Conservation (phyloP, 2,888 invertebrate genomes). For the Leucozona laternaria region DNA sequence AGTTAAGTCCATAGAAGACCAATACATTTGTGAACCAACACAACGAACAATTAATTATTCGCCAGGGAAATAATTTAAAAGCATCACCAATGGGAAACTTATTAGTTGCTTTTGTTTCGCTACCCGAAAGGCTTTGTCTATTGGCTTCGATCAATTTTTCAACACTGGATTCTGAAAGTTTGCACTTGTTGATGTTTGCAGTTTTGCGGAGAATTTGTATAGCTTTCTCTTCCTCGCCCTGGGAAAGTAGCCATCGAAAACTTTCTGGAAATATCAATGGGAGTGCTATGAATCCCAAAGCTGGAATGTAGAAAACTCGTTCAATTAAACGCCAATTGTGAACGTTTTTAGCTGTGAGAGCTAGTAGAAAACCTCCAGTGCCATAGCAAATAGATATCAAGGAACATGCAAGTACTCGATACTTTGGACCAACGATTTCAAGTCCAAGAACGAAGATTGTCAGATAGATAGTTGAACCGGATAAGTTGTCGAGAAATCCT, state of each 20-base stretch:
- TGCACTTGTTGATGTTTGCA: constrained; percentile 85
- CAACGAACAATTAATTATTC: constrained; percentile 87
- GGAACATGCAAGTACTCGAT: constrained; percentile 89
- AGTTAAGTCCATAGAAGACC: constrained; percentile 91
- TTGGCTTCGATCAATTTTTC: constrained; percentile 77
- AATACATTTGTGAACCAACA: constrained; percentile 92
- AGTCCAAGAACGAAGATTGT: constrained; percentile 90
- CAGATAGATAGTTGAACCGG: constrained; percentile 89
- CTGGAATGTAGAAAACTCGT: constrained; percentile 87
- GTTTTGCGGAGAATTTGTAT: constrained; percentile 86
- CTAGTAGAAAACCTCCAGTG: constrained; percentile 87
- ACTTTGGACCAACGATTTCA: constrained; percentile 90
- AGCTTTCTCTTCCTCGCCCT: constrained; percentile 85
- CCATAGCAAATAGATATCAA: constrained; percentile 87
- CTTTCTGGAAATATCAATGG: constrained; percentile 89
- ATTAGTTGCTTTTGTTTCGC: constrained; percentile 78
- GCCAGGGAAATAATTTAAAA: constrained; percentile 80
- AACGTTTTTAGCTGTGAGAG: constrained; percentile 87
- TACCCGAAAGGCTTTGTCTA: constrained; percentile 76
- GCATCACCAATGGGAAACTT: constrained; percentile 81
- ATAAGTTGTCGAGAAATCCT: constrained; percentile 89
- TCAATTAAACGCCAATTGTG: constrained; percentile 89
- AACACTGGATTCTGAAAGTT: constrained; percentile 78
- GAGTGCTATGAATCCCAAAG: constrained; percentile 88
- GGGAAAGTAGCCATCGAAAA: constrained; percentile 89